phyloP scores from a whole-genome alignment of 2,113 vertebrate species.

The Okapia johnstoni region DNA sequence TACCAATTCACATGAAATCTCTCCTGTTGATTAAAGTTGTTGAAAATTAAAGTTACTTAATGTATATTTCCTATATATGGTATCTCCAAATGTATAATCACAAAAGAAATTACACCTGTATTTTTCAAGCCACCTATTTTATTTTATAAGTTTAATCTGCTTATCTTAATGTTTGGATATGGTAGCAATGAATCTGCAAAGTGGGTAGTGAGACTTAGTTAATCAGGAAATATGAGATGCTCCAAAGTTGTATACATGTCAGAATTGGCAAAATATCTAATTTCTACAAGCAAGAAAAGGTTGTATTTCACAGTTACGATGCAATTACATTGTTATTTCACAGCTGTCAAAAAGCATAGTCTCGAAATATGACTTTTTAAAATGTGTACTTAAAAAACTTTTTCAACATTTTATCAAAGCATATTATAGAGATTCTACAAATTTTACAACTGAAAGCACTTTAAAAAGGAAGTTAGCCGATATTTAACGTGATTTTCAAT shows the following conservation, averaged over 20 bases:
- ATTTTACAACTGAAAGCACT: background rate
- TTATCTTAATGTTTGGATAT: background rate
- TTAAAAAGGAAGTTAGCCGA: background rate
- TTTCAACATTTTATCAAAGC: conserved; percentile 41
- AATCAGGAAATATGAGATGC: conserved; percentile 32
- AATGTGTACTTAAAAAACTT: conserved; percentile 28
- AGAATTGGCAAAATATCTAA: conserved; percentile 23
- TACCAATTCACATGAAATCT: background rate
- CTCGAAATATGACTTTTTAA: conserved; percentile 64
- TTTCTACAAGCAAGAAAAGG: conserved; percentile 39
- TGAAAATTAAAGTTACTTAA: background rate
- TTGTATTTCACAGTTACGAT: conserved; percentile 67
- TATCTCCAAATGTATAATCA: background rate
- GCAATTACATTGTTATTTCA: conserved; percentile 69
- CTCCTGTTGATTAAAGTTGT: background rate
- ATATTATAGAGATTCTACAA: background rate
- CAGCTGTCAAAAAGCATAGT: conserved; percentile 65
- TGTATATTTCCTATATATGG: background rate
- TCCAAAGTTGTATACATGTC: background rate
- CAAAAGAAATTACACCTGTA: background rate
- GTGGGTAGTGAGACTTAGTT: background rate
- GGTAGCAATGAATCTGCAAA: background rate
- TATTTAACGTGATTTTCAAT: background rate
- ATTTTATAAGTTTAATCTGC: background rate
- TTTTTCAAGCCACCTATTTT: background rate